Percentiles rank a stretch among this genome's conserved stretches.
phyloP scores from a whole-genome alignment of 2,797 vertebrate species.

The Sciaenops ocellatus region DNA sequence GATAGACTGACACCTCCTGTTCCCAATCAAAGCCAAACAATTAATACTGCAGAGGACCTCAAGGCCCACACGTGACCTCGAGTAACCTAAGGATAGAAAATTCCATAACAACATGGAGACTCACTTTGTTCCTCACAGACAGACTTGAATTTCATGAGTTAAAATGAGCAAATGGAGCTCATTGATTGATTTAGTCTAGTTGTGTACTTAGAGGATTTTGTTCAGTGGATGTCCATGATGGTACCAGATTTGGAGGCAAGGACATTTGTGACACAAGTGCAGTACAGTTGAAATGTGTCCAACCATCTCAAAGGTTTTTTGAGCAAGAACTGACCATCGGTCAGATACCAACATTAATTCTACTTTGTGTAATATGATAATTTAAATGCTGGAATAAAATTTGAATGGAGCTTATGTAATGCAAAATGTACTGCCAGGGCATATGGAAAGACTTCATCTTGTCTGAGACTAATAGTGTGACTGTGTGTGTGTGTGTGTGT shows the following conservation, averaged over 20 bases:
- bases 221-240: background rate
- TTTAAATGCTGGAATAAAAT: background rate
- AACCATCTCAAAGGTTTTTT: slow-evolving; percentile 8
- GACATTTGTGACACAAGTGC: background rate
- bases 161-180: no score
- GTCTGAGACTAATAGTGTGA: background rate
- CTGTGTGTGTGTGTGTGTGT: background rate
- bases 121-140: background rate
- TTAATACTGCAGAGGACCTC: no score
- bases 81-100: no score
- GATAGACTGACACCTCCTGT: no score
- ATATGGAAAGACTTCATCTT: background rate
- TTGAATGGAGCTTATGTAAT: background rate
- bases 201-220: background rate
- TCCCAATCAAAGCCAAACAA: no score
- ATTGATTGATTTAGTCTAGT: background rate
- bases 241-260: no score
- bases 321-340: background rate
- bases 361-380: background rate
- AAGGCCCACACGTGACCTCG: no score
- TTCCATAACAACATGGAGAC: no score
- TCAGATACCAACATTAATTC: background rate
- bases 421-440: background rate
- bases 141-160: background rate
- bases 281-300: slow-evolving; percentile 14